Evolutionary conservation across 1,140 invertebrate genomes (phyloP), one percentile per base, ranked within the genome.

Genomic region (Lamellibrachia luymesi): DNA sequence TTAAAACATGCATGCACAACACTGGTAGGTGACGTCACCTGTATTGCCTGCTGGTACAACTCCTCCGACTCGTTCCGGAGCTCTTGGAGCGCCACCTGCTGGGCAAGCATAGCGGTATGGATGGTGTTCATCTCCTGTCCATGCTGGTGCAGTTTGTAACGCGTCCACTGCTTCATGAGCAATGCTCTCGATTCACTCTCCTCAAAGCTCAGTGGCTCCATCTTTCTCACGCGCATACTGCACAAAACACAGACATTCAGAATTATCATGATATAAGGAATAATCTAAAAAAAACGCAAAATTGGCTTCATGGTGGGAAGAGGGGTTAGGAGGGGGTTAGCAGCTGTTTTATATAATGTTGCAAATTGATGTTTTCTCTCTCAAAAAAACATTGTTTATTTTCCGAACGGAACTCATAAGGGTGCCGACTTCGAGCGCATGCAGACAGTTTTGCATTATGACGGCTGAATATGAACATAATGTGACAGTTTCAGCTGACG

Each of bases 11-110:
- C 64, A 80, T 22, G 25, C 13, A 10, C 25, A 22, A 22, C 64
- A 22, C 2, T 2, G 52, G 25, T 50, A 13, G 17, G 17, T 90
- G 2, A 6, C 8, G 0, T 56, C 17, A 98, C 98, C 97, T 97
- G 97, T 94, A 98, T 97, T 22, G 98, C 98, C 95, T 97, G 97
- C 95, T 97, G 96, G 95, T 98, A 99, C 1, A 99, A 96, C 89
- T 98, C 97, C 95, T 98, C 97, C 0, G 98, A 98, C 94, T 97
- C 98, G 52, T 97, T 96, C 95, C 97, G 97, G 0, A 99, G 96
- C 95, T 98, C 97, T 92, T 98, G 97, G 1, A 99, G 96, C 7
- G 98, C 98, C 95, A 97, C 97, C 94, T 97, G 97, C 95, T 99
- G 98, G 0, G 98, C 97, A 92, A 96, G 95, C 27, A 97, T 94